These are phyloP conservation scores for Orchesellides sinensis DNA, from an alignment of 2,888 invertebrate species.

Conservation along the genomic window DNA sequence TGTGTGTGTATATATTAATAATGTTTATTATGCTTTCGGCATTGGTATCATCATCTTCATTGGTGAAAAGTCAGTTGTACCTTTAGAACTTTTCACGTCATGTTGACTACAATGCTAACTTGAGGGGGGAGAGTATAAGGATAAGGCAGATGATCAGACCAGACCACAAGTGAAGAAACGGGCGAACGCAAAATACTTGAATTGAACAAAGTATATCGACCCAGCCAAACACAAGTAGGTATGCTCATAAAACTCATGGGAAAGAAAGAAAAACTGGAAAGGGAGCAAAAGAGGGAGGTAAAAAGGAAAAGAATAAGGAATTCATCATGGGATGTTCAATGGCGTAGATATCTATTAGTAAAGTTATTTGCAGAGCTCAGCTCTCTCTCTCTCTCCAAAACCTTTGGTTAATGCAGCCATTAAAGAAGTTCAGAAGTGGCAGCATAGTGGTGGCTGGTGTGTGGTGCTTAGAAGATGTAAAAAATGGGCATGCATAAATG, in stretches of 20 bases:
- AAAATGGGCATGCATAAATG: slow-evolving; percentile 18
- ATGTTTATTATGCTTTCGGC: slow-evolving; percentile 61
- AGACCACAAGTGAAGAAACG: slow-evolving; percentile 9
- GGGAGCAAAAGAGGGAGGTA: background rate
- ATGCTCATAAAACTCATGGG: slow-evolving; percentile 32
- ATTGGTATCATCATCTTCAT: slow-evolving; percentile 39
- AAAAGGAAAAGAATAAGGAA: slow-evolving; percentile 31
- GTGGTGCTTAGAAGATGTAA: background rate
- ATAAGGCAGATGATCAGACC: slow-evolving; percentile 17
- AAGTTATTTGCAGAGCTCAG: slow-evolving; percentile 62
- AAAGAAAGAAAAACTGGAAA: slow-evolving; percentile 6
- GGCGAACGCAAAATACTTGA: background rate
- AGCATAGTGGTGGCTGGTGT: background rate
- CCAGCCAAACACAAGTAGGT: too few species aligned
- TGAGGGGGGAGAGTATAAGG: background rate
- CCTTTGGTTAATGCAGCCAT: slow-evolving; percentile 44
- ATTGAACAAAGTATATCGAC: slow-evolving; percentile 12
- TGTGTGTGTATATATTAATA: slow-evolving; percentile 14
- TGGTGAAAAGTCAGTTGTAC: slow-evolving; percentile 45
- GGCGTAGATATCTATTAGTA: slow-evolving; percentile 65
- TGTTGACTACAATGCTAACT: slow-evolving; percentile 17
- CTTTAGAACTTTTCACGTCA: background rate
- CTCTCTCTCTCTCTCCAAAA: slow-evolving; percentile 50
- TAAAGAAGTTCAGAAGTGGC: slow-evolving; percentile 50
- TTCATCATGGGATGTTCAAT: slow-evolving; percentile 63